phyloP scores from a whole-genome alignment of 2,797 vertebrate genomes.

The Onychomys arenicola region DNA sequence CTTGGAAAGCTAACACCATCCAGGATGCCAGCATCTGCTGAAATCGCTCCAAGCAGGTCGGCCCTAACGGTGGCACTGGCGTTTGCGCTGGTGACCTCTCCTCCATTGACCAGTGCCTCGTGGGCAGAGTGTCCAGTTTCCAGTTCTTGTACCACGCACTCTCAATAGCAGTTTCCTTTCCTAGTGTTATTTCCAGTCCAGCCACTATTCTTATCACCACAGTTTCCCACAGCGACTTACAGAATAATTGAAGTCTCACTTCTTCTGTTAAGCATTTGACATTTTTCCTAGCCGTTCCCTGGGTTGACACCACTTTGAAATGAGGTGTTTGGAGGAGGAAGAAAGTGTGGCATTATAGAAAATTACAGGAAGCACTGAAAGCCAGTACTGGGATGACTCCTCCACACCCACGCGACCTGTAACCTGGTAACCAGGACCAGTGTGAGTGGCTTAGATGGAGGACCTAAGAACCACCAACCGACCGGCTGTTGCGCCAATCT shows the following conservation, averaged over 20 bases:
- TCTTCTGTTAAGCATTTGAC: constrained; percentile 36
- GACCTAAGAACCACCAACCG: neutral
- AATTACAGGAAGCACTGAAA: constrained; percentile 34
- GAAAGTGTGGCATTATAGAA: constrained; percentile 25
- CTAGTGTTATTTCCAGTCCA: constrained; percentile 31
- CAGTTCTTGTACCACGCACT: neutral
- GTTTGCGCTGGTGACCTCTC: neutral
- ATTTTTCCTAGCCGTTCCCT: constrained; percentile 58
- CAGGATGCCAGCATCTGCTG: neutral
- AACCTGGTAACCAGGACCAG: neutral
- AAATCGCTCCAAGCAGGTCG: constrained; percentile 24
- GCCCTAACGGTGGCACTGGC: constrained; percentile 27
- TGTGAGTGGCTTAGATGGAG: neutral
- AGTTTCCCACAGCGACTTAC: neutral
- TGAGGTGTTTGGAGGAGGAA: constrained; percentile 16
- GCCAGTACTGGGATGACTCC: neutral
- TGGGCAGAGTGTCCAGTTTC: constrained; percentile 15
- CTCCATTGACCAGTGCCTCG: neutral
- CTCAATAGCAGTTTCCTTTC: constrained; percentile 37
- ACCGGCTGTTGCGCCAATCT: neutral
- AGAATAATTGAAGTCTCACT: neutral
- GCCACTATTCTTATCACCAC: constrained; percentile 43
- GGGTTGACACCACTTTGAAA: constrained; percentile 48
- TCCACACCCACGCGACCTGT: neutral
- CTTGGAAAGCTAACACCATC: constrained; percentile 87